phyloP scores from a whole-genome alignment of 2,888 invertebrate species.

The Lithophane socia region DNA sequence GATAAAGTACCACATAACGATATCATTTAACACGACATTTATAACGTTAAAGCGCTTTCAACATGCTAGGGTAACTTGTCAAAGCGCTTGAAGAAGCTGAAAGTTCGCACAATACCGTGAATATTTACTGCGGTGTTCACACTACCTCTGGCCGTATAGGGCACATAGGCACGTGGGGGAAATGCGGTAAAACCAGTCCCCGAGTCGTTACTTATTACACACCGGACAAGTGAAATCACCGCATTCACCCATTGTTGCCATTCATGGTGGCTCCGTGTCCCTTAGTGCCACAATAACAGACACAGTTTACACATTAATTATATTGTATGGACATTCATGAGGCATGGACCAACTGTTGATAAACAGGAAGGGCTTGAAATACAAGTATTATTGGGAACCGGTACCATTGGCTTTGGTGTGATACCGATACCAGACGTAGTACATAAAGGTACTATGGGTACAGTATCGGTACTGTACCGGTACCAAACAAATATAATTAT shows the following conservation, averaged over 20 bases:
- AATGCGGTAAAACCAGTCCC: constrained; percentile 20
- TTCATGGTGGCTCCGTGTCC: background rate
- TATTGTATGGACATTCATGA: background rate
- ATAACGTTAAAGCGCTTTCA: constrained; percentile 16
- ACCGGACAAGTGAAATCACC: constrained; percentile 17
- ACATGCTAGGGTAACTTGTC: background rate
- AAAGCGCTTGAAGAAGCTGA: background rate
- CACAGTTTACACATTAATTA: constrained; percentile 6
- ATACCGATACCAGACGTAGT: too few relatives aligned
- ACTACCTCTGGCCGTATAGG: background rate
- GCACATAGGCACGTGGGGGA: background rate
- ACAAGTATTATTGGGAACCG: too few relatives aligned
- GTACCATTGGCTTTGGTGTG: too few relatives aligned
- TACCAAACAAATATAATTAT: too few relatives aligned
- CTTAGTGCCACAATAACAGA: constrained; percentile 8
- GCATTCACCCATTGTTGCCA: constrained; percentile 8
- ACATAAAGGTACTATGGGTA: too few relatives aligned
- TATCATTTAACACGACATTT: background rate
- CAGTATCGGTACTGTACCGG: too few relatives aligned
- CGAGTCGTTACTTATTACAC: constrained; percentile 21
- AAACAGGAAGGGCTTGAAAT: background rate
- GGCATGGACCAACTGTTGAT: background rate
- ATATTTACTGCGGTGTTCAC: constrained; percentile 9
- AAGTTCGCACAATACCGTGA: background rate
- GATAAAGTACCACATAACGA: background rate